phyloP scores from a whole-genome alignment of 2,113 vertebrate genomes.

The Polypterus bichir region DNA sequence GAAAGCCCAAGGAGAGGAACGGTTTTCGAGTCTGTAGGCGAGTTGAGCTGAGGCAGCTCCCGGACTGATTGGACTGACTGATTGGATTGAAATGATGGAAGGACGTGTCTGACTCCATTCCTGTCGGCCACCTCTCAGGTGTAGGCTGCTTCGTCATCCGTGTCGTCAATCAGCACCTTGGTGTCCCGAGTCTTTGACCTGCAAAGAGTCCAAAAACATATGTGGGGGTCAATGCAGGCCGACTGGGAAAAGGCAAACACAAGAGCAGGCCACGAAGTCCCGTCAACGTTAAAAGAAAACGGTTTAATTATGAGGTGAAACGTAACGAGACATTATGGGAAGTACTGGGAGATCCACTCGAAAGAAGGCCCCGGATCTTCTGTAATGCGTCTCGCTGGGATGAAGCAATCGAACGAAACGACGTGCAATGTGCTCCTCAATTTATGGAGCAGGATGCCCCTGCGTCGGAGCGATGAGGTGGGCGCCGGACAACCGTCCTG shows the following conservation, averaged over 20 bases:
- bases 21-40: not conserved
- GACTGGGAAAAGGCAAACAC: not conserved
- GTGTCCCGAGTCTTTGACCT: slow-evolving; percentile 88
- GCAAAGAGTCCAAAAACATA: slow-evolving; percentile 13
- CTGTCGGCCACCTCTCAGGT: slow-evolving; percentile 59
- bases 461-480: too few species aligned
- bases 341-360: too few species aligned
- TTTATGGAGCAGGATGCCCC: too few species aligned
- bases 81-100: not conserved
- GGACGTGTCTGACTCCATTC: slow-evolving; percentile 31
- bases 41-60: not conserved
- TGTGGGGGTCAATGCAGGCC: slow-evolving; percentile 12
- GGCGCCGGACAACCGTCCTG: too few species aligned
- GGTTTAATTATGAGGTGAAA: too few species aligned
- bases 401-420: too few species aligned
- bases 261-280: not conserved
- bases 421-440: too few species aligned
- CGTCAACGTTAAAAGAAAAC: not conserved
- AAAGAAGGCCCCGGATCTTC: too few species aligned
- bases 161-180: slow-evolving; percentile 95
- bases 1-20: slow-evolving; percentile 31
- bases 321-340: too few species aligned
- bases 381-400: too few species aligned
- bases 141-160: slow-evolving; percentile 78
- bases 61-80: not conserved